A percentile compares a stretch with the other conserved stretches of the same genome.
These are phyloP conservation scores for Ectemnius lituratus DNA, from an alignment of 2,888 invertebrate genomes.

Conservation along the genomic window DNA sequence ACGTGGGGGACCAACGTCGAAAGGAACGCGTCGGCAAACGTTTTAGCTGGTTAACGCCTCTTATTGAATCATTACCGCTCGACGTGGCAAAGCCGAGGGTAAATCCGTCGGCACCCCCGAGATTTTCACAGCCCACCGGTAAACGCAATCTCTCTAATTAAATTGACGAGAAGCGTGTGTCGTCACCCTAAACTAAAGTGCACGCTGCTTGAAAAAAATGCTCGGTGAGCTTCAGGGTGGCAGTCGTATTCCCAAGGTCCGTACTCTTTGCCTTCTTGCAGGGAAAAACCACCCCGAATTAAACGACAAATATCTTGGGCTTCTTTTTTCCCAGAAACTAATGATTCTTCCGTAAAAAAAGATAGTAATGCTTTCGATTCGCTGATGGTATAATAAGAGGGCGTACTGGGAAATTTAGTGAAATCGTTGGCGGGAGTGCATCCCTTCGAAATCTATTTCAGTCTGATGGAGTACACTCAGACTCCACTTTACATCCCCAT, in stretches of 20 bases:
- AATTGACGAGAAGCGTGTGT: constrained; percentile 30
- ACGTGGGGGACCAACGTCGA: constrained; percentile 9
- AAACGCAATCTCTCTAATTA: constrained; percentile 44
- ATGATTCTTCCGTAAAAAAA: too few species aligned
- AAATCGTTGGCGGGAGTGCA: too few species aligned
- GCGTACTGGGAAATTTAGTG: too few species aligned
- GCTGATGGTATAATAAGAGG: too few species aligned
- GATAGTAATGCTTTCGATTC: too few species aligned
- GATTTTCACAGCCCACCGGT: constrained; percentile 36
- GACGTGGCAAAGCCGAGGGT: constrained; percentile 36
- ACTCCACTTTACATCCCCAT: neutral
- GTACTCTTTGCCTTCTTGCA: too few species aligned
- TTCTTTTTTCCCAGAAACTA: too few species aligned
- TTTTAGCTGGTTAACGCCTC: constrained; percentile 31
- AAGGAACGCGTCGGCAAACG: constrained; percentile 17
- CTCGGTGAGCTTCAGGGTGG: constrained; percentile 24
- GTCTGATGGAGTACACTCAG: too few species aligned
- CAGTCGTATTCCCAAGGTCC: too few species aligned
- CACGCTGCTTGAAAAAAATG: constrained; percentile 14
- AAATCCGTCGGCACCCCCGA: constrained; percentile 26
- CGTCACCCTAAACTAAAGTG: neutral
- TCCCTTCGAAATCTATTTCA: too few species aligned
- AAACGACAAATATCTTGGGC: too few species aligned
- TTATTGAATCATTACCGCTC: constrained; percentile 49
- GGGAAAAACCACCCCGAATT: too few species aligned